Evolutionary conservation across 2,888 invertebrate species (phyloP).

Genomic region (Acronicta alni): DNA sequence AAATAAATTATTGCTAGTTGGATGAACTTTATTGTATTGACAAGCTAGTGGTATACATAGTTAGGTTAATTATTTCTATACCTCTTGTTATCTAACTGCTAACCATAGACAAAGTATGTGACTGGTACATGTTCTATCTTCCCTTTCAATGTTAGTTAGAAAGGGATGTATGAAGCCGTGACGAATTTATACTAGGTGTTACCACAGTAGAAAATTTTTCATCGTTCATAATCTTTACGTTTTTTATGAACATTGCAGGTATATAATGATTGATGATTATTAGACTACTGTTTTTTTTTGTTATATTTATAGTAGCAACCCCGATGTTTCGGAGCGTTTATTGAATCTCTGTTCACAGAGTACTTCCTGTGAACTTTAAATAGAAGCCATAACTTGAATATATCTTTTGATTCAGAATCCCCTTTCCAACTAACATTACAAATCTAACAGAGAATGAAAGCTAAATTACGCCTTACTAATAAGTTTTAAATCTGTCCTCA

Average conservation of each 20-base stretch:
- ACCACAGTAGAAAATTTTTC: too few species aligned
- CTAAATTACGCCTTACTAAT: slow-evolving; percentile 29
- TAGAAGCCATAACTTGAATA: too few species aligned
- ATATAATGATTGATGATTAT: too few species aligned
- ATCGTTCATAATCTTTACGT: too few species aligned
- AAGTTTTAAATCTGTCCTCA: slow-evolving; percentile 24
- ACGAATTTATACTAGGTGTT: background rate
- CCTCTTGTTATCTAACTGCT: slow-evolving; percentile 7
- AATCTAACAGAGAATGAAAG: slow-evolving; percentile 5
- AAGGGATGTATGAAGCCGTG: background rate
- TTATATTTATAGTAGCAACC: too few species aligned
- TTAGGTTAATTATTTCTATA: slow-evolving; percentile 8
- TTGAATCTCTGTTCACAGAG: too few species aligned
- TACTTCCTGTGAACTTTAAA: too few species aligned
- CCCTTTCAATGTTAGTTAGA: slow-evolving; percentile 7
- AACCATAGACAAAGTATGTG: slow-evolving; percentile 8
- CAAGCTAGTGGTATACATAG: slow-evolving; percentile 32
- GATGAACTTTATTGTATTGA: slow-evolving; percentile 8
- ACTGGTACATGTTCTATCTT: slow-evolving; percentile 19
- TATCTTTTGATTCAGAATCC: background rate
- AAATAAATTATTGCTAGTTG: slow-evolving; percentile 15
- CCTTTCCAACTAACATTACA: background rate
- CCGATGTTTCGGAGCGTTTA: too few species aligned
- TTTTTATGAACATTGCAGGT: too few species aligned
- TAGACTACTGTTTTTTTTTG: too few species aligned